Base-by-base conservation (phyloP, 2,113 vertebrate species). In the Gobiocypris rarus region DNA sequence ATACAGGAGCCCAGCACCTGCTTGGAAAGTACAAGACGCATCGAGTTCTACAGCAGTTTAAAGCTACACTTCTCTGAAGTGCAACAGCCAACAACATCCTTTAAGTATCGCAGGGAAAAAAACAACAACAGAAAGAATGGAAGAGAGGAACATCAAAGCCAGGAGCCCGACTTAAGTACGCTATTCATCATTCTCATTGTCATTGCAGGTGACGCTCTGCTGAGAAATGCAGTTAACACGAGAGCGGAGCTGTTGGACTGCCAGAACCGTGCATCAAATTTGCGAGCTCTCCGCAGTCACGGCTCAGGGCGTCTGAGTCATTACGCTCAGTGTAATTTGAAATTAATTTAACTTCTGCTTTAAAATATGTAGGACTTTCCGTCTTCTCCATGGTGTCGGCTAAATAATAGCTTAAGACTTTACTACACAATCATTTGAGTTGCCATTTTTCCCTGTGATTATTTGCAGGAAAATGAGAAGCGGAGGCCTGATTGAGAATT, bases 391-490 rank as follows among this genome's bases (percentile, higher is more conserved):
- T 4, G 38, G 75, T 75, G 59, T 52, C 52, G 34, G 79, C 45
- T 83, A 17, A 69, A 87, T 87, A 85, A 61, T 48, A 83, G 70
- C 75, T 81, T 77, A 59, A 82, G 61, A 76, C 79, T 83, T 74
- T 67, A 81, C 76, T 83, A 74, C 81, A 59, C 77, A 52, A 71
- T 41, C 75, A 28, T 67, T 84, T 80, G 67, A 80, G 69, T 75
- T 86, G 75, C 50, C 63, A 61, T 83, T 54, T 83, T 59, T 75
- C 81, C 70, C 54, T 63, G 70, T 85, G 81, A 86, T 86, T 86
- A 86, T 83, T 87, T 85, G 83, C 79, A 83, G 83, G 56, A 80
- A 84, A 85, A 85, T 76, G 77, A 65, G 79, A 81, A 87, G 80
- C 67, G 59, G 28, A 50, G 79, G 80, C 83, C 71, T 54, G 70